Conservation (phyloP, 2,888 invertebrate genomes). For the Ochropacha duplaris region DNA sequence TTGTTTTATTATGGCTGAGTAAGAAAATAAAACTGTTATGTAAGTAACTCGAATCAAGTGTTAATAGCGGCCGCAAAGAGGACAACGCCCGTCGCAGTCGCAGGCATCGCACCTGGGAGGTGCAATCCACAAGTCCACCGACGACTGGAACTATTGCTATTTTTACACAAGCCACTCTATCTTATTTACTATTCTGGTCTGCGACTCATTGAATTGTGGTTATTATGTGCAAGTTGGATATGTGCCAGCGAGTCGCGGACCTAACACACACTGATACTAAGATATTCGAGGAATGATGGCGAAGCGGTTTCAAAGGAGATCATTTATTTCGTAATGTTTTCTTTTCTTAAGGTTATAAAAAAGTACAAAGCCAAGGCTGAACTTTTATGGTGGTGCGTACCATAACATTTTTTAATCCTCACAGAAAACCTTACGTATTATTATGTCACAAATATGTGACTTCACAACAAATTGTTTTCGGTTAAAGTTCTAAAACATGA, state of each 20-base stretch:
- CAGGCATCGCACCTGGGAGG: slow-evolving; percentile 72
- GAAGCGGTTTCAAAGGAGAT: slow-evolving; percentile 60
- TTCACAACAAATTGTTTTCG: slow-evolving; percentile 3
- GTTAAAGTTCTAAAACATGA: slow-evolving; percentile 23
- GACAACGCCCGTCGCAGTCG: slow-evolving; percentile 67
- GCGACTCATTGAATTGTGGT: slow-evolving; percentile 83
- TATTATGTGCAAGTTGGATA: slow-evolving; percentile 82
- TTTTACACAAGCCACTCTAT: slow-evolving; percentile 79
- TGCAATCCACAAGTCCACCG: slow-evolving; percentile 69
- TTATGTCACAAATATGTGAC: no score
- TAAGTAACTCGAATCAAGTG: slow-evolving; percentile 17
- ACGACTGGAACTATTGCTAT: slow-evolving; percentile 79
- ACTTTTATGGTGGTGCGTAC: slow-evolving; percentile 24
- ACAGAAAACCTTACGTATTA: no score
- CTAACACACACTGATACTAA: slow-evolving; percentile 68
- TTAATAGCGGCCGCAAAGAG: slow-evolving; percentile 41
- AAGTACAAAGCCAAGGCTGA: slow-evolving; percentile 58
- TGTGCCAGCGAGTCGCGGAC: slow-evolving; percentile 72
- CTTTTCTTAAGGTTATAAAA: slow-evolving; percentile 39
- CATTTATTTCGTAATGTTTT: slow-evolving; percentile 43
- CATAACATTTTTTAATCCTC: slow-evolving; percentile 3
- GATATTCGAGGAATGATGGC: slow-evolving; percentile 77
- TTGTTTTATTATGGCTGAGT: slow-evolving; percentile 10
- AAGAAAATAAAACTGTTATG: slow-evolving; percentile 18
- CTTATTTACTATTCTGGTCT: slow-evolving; percentile 83